A percentile compares a stretch with the other conserved stretches of the same genome.
Evolutionary conservation across 2,797 vertebrate genomes (phyloP).

Genomic region (Girardinus metallicus): DNA sequence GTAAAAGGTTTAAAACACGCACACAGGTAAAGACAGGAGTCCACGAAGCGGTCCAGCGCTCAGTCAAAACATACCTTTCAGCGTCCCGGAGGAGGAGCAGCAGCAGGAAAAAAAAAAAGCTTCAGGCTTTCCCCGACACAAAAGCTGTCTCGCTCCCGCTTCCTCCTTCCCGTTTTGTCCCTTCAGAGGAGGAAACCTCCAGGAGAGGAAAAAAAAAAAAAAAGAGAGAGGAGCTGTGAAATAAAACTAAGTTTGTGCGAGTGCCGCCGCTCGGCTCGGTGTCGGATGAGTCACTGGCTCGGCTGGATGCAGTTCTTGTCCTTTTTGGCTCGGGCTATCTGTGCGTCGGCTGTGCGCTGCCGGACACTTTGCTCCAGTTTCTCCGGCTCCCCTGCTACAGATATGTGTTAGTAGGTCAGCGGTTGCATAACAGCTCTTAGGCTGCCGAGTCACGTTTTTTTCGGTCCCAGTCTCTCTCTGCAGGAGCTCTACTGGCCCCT

Average conservation of each 20-base stretch:
- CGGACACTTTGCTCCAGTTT: constrained; percentile 83
- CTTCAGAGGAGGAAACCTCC: constrained; percentile 53
- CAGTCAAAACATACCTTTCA: constrained; percentile 67
- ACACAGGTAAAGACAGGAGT: constrained; percentile 3
- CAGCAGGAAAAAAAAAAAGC: constrained; percentile 12
- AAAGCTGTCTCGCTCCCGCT: constrained; percentile 74
- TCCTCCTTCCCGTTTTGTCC: constrained; percentile 53
- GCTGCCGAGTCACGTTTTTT: constrained; percentile 83
- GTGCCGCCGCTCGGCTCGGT: constrained; percentile 23
- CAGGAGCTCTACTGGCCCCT: constrained; percentile 32
- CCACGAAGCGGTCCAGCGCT: not conserved
- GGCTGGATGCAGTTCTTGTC: constrained; percentile 48
- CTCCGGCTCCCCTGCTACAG: constrained; percentile 73
- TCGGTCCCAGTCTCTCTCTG: constrained; percentile 65
- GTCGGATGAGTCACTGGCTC: constrained; percentile 40
- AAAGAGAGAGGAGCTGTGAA: constrained; percentile 6
- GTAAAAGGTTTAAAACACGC: not conserved
- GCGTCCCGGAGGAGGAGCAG: constrained; percentile 38
- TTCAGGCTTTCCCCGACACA: constrained; percentile 74
- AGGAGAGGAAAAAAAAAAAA: not conserved
- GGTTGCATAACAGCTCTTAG: constrained; percentile 84
- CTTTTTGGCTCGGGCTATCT: constrained; percentile 53
- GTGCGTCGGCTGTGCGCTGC: constrained; percentile 66
- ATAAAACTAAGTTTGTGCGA: constrained; percentile 43
- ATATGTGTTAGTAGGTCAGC: constrained; percentile 88